These are phyloP conservation scores for Nipponacmea schrenckii DNA, from an alignment of 2,888 invertebrate genomes.

Conservation along the genomic window DNA sequence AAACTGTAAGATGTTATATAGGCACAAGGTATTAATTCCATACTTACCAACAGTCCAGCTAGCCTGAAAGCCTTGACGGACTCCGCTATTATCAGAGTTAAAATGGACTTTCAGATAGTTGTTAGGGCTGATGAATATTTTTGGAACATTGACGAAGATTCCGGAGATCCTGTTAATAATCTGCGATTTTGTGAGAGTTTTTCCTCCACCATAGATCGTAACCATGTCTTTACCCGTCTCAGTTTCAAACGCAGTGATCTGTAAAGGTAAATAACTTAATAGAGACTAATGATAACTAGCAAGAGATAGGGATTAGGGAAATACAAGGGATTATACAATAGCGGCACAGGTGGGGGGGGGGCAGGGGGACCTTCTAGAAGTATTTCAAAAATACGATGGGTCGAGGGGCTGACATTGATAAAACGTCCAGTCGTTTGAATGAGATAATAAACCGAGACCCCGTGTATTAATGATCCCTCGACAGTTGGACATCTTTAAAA, in stretches of 20 bases:
- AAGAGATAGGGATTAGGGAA: not conserved
- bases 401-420: too few relatives aligned
- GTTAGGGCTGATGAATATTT: slow-evolving; percentile 22
- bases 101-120: slow-evolving; percentile 35
- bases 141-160: not conserved
- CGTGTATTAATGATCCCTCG: too few relatives aligned
- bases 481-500: too few relatives aligned
- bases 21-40: too few relatives aligned
- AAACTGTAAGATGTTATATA: too few relatives aligned
- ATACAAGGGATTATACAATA: too few relatives aligned
- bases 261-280: not conserved
- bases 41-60: slow-evolving; percentile 33
- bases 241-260: slow-evolving; percentile 31
- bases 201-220: slow-evolving; percentile 30
- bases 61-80: slow-evolving; percentile 28
- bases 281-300: not conserved
- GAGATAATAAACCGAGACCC: too few relatives aligned
- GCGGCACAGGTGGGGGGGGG: too few relatives aligned
- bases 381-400: too few relatives aligned
- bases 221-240: slow-evolving; percentile 28
- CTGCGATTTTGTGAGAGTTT: slow-evolving; percentile 19
- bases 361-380: too few relatives aligned
- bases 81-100: slow-evolving; percentile 17
- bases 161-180: slow-evolving; percentile 28
- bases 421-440: too few relatives aligned